Evolutionary conservation across 2,113 vertebrate species (phyloP).

Genomic region (Ptilorrhoa leucosticta): DNA sequence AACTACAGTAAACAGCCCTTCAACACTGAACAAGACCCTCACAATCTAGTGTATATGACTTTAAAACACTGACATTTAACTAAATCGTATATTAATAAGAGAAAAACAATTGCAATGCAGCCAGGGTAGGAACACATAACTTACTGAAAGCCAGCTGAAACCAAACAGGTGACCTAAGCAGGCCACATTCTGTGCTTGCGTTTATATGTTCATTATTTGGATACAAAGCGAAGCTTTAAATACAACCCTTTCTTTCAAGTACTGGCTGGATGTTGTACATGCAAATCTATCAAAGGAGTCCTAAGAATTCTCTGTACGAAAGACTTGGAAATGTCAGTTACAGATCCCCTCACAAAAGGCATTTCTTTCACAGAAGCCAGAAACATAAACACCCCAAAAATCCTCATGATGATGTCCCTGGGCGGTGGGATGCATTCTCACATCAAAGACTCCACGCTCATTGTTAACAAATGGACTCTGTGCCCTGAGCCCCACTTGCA

Average conservation of each 20-base stretch:
- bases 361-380: background rate
- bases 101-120: background rate
- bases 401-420: background rate
- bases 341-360: background rate
- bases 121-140: background rate
- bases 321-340: background rate
- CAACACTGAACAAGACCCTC: background rate
- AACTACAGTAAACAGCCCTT: background rate
- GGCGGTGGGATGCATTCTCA: accelerated
- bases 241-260: background rate
- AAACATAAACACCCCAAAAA: background rate
- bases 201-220: background rate
- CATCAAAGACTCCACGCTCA: background rate
- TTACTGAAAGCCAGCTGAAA: background rate
- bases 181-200: background rate
- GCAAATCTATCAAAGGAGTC: background rate
- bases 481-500: accelerated
- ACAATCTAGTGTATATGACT: background rate
- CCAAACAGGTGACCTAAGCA: background rate
- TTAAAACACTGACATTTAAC: background rate
- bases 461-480: accelerated
- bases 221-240: background rate
- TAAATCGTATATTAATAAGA: accelerated
- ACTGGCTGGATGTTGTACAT: accelerated
- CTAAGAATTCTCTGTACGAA: background rate